Base-by-base conservation (phyloP, 2,888 invertebrate genomes). In the Lasioglossum pauxillum region DNA sequence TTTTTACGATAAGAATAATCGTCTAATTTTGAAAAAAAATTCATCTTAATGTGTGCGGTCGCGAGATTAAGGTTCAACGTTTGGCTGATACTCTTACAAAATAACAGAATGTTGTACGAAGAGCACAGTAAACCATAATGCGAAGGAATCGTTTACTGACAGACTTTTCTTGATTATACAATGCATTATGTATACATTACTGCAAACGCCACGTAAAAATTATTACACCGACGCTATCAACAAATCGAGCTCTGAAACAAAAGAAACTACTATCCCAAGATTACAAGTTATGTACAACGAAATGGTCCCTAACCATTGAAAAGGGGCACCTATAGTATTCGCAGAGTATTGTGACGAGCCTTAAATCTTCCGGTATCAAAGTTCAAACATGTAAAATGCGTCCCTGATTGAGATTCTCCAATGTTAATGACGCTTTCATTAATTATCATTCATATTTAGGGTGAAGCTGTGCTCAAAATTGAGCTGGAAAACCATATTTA, bases 221-320 rank as follows among this genome's bases (percentile, higher is more conserved):
- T 16, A 71, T n/a, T 60, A 41, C 19, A 80, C 46, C 38, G 38
- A 82, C 53, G 57, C 35, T 82, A 85, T 46, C 53, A 71, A 67
- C 53, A 71, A 78, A 69, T 78, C 76, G 75, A 77, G 53, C 38
- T 64, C 38, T 71, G 78, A 80, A 75, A 74, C 74, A 35, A 71
- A 64, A 88, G 67, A 31, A 74, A 83, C 75, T 82, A 85, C 44
- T 38, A 77, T 75, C 80, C 80, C 77, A 84, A 75, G 35, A 82
- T 77, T 78, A 78, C 75, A 78, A 84, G 88, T 80, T 92, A 90
- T 89, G 27, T 89, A 89, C 92, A 87, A 92, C 85, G 80, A 84
- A 90, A 91, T 91, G 90, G 86, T 92, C 90, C 88, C 89, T 90
- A 88, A 86, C 84, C 83, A 71, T 57, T 78, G 79, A 84, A 88